Conservation (phyloP, 2,113 vertebrate species). For the Indri indri region DNA sequence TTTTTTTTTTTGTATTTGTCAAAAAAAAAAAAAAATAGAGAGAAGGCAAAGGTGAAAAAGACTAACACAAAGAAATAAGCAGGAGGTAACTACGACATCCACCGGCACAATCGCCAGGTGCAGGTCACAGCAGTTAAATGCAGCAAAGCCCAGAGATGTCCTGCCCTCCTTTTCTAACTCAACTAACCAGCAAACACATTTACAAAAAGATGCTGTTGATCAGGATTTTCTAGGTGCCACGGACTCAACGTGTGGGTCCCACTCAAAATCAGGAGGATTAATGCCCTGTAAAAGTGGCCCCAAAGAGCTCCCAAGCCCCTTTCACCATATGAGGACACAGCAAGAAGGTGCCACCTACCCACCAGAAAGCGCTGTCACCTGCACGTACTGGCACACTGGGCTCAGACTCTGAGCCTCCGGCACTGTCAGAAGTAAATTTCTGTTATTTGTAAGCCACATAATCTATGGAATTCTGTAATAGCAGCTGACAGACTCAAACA, state of each 20-base stretch:
- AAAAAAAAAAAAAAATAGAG: not conserved
- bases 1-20: not conserved
- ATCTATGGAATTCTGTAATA: not conserved
- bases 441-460: no score
- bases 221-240: not conserved
- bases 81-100: rapidly evolving
- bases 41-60: not conserved
- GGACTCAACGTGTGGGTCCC: not conserved
- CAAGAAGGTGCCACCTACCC: not conserved
- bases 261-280: not conserved
- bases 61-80: not conserved
- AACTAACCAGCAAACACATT: not conserved
- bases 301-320: not conserved
- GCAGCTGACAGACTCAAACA: no score
- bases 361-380: not conserved
- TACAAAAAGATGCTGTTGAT: not conserved
- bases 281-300: not conserved
- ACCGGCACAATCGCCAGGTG: rapidly evolving
- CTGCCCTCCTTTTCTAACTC: no score
- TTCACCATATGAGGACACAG: not conserved
- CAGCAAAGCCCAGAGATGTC: not conserved
- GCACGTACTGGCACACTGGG: not conserved
- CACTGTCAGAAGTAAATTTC: not conserved
- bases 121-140: not conserved
- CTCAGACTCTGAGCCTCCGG: not conserved